phyloP scores from a whole-genome alignment of 2,797 vertebrate genomes.

The Champsocephalus esox region DNA sequence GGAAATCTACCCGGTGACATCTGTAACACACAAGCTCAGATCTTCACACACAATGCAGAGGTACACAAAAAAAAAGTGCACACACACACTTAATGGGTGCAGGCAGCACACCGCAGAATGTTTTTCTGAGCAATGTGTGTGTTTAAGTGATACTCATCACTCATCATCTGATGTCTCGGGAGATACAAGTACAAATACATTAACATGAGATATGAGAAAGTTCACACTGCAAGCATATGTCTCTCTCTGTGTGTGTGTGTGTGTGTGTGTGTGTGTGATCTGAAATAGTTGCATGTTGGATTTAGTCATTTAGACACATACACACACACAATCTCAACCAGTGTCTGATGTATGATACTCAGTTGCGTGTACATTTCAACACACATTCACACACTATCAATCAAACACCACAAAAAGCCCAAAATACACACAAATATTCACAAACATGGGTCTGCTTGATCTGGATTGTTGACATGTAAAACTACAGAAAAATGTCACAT shows the following conservation, averaged over 20 bases:
- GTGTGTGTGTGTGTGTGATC: conserved; percentile 40
- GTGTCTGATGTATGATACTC: neutral
- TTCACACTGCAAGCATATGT: conserved; percentile 30
- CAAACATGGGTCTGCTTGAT: neutral
- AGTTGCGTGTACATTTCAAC: too few species aligned
- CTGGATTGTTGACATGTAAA: neutral
- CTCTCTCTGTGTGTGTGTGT: conserved; percentile 16
- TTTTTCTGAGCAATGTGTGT: conserved; percentile 13
- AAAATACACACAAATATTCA: neutral
- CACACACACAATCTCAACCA: neutral
- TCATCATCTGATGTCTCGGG: conserved; percentile 47
- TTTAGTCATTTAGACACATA: conserved; percentile 15
- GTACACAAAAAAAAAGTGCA: neutral
- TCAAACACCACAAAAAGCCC: neutral
- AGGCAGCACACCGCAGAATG: neutral
- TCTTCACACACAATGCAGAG: too few species aligned
- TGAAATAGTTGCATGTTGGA: conserved; percentile 44
- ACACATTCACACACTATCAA: neutral
- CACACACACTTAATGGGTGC: neutral
- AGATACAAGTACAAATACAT: conserved; percentile 46
- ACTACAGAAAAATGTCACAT: too few species aligned
- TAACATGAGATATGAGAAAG: conserved; percentile 49
- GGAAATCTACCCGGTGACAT: conserved; percentile 5
- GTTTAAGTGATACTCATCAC: conserved; percentile 36
- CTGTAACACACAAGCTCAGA: neutral